phyloP scores from a whole-genome alignment of 2,888 invertebrate species.

The Hirudinaria manillensis region DNA sequence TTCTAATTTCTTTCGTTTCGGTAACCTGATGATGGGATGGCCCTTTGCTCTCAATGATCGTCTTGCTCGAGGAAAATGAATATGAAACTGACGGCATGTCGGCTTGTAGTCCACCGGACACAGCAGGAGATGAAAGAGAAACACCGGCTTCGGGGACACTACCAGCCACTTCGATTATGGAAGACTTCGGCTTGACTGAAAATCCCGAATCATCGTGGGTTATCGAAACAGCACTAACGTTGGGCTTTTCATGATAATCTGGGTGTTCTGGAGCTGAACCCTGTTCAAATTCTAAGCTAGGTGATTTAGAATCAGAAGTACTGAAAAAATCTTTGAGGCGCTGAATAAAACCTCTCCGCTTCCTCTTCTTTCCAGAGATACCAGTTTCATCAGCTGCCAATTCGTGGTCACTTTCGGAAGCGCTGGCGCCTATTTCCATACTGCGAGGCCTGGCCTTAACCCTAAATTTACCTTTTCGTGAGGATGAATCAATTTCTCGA shows the following conservation, averaged over 20 bases:
- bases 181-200: constrained; percentile 8
- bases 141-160: neutral
- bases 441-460: constrained; percentile 14
- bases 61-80: no score
- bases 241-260: constrained; percentile 24
- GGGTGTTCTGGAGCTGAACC: constrained; percentile 22
- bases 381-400: neutral
- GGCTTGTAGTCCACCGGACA: no score
- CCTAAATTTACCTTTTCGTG: neutral
- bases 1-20: no score
- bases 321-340: constrained; percentile 28
- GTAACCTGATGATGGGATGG: no score
- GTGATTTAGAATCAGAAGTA: constrained; percentile 22
- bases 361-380: neutral
- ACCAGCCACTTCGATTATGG: neutral
- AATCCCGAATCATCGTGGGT: neutral
- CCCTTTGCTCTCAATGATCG: no score
- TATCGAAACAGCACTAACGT: constrained; percentile 17
- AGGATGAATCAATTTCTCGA: constrained; percentile 5
- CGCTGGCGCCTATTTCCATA: constrained; percentile 15
- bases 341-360: constrained; percentile 25
- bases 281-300: constrained; percentile 1
- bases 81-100: no score
- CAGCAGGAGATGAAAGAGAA: no score
- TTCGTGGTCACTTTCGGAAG: constrained; percentile 1